phyloP scores from a whole-genome alignment of 1,140 invertebrate species.

The Nixonia krombeini region DNA sequence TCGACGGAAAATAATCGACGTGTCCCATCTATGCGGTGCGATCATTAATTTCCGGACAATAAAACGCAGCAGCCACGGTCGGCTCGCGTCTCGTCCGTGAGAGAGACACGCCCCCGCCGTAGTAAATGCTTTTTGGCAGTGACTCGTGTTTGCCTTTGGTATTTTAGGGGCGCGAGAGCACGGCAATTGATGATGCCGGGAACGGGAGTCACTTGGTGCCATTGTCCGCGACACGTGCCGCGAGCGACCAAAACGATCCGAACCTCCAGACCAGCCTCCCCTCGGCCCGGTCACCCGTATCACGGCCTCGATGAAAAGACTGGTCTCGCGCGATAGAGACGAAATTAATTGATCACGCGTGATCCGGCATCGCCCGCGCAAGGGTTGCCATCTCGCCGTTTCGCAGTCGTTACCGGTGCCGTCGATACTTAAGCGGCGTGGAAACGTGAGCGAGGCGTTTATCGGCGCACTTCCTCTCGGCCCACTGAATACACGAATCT shows the following conservation, averaged over 20 bases:
- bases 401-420: slow-evolving; percentile 24
- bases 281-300: slow-evolving; percentile 13
- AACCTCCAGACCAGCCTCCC: slow-evolving; percentile 8
- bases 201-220: slow-evolving; percentile 60
- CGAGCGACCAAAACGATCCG: slow-evolving; percentile 30
- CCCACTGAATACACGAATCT: slow-evolving; percentile 52
- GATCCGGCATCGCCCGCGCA: slow-evolving; percentile 58
- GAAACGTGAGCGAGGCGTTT: slow-evolving; percentile 53
- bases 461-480: slow-evolving; percentile 51
- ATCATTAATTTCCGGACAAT: slow-evolving; percentile 71
- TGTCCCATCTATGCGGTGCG: slow-evolving; percentile 35
- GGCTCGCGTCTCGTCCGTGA: slow-evolving; percentile 58
- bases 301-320: slow-evolving; percentile 22
- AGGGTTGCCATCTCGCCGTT: slow-evolving; percentile 54
- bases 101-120: slow-evolving; percentile 65
- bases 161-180: slow-evolving; percentile 63
- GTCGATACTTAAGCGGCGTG: slow-evolving; percentile 51
- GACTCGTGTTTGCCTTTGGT: slow-evolving; percentile 70
- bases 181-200: slow-evolving; percentile 66
- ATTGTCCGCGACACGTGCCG: slow-evolving; percentile 68
- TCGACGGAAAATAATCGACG: slow-evolving; percentile 46
- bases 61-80: slow-evolving; percentile 60
- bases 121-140: slow-evolving; percentile 63
- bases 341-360: slow-evolving; percentile 71
- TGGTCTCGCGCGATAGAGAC: slow-evolving; percentile 49